Percentiles rank a stretch among this genome's conserved stretches.
These are phyloP conservation scores for Folsomia manolachei DNA, from an alignment of 2,888 invertebrate species.

Conservation along the genomic window DNA sequence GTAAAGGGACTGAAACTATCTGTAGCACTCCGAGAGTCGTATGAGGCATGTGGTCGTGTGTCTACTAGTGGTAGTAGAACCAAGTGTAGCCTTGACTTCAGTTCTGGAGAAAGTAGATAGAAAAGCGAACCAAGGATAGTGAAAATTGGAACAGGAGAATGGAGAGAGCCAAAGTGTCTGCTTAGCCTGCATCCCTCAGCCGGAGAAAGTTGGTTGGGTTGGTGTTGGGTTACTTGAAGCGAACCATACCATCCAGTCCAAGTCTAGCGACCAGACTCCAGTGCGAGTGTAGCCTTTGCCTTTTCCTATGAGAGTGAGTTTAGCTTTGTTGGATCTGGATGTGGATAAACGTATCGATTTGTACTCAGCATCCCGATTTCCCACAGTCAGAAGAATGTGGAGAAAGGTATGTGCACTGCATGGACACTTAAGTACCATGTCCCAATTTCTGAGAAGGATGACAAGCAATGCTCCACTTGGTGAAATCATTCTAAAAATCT, in stretches of 20 bases:
- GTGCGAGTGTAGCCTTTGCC: too few relatives aligned
- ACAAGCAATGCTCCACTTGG: too few relatives aligned
- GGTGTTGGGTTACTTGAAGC: background rate
- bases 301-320: too few relatives aligned
- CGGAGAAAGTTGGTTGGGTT: background rate
- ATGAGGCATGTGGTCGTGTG: too few relatives aligned
- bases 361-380: background rate
- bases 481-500: too few relatives aligned
- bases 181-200: background rate
- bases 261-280: too few relatives aligned
- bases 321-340: too few relatives aligned
- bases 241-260: too few relatives aligned
- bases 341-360: background rate
- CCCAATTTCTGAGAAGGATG: background rate
- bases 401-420: too few relatives aligned
- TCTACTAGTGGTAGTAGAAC: background rate
- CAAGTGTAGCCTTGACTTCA: background rate
- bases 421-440: background rate
- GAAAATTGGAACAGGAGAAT: background rate
- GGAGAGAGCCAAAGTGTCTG: background rate
- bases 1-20: background rate
- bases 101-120: too few relatives aligned
- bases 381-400: background rate
- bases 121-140: slow-evolving; percentile 4
- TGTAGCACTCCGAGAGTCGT: too few relatives aligned